Percentiles rank a stretch among this genome's conserved stretches.
These are phyloP conservation scores for Bergia puertoricense DNA, from an alignment of 92 coral and sea anemone genomes.

Conservation along the genomic window DNA sequence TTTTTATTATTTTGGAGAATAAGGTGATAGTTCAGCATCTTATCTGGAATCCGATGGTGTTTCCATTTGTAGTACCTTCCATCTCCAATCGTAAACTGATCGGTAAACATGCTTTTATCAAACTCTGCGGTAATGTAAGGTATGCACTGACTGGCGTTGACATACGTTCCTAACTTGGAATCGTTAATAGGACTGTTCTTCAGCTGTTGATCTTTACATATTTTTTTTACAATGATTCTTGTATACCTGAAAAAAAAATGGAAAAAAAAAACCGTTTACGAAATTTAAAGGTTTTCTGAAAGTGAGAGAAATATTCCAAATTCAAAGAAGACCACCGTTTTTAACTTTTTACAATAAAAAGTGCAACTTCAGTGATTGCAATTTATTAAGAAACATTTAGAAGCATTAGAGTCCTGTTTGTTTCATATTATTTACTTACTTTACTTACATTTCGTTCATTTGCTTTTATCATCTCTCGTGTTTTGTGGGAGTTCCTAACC, in stretches of 20 bases:
- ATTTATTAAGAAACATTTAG: too few species aligned
- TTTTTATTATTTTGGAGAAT: too few species aligned
- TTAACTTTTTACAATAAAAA: too few species aligned
- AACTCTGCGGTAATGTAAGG: slow-evolving; percentile 22
- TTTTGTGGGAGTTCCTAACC: too few species aligned
- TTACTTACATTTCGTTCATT: too few species aligned
- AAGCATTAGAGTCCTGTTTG: too few species aligned
- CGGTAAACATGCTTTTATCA: neutral
- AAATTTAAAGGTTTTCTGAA: neutral
- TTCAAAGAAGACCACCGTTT: too few species aligned
- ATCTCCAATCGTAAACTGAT: slow-evolving; percentile 3
- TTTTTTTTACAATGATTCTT: neutral
- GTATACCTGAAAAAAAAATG: neutral
- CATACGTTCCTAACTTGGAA: neutral
- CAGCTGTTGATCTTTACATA: neutral
- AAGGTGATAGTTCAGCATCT: too few species aligned
- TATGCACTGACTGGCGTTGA: neutral
- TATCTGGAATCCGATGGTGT: neutral
- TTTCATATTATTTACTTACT: too few species aligned
- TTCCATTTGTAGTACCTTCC: neutral
- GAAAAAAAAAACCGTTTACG: neutral
- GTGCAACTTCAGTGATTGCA: too few species aligned
- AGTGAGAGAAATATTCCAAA: neutral
- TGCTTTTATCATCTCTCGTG: too few species aligned
- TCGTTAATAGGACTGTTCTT: neutral